These are phyloP conservation scores for Scaptomyza montana DNA, from an alignment of 1,140 invertebrate species.

Conservation along the genomic window DNA sequence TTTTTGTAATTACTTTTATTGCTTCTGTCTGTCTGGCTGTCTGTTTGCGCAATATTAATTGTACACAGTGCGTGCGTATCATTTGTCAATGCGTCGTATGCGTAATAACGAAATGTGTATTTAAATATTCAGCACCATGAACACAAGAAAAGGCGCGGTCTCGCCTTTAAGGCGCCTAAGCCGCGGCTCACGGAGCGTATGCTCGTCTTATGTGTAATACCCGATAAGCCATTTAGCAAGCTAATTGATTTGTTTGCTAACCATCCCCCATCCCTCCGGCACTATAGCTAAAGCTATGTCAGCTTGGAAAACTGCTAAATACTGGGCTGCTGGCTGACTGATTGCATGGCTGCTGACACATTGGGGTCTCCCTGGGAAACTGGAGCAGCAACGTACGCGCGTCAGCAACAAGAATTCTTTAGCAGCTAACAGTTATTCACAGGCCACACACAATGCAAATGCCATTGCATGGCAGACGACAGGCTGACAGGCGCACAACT, in stretches of 20 bases:
- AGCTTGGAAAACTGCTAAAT: not conserved
- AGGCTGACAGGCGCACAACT: slow-evolving; percentile 41
- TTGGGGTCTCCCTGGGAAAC: slow-evolving; percentile 42
- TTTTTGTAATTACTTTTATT: slow-evolving; percentile 36
- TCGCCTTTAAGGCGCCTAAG: slow-evolving; percentile 10
- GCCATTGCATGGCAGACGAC: slow-evolving; percentile 39
- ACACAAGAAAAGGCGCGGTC: not conserved
- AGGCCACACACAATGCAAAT: slow-evolving; percentile 33
- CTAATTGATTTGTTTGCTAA: slow-evolving; percentile 61
- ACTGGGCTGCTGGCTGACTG: slow-evolving; percentile 31
- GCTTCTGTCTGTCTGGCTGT: slow-evolving; percentile 12
- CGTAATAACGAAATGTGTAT: slow-evolving; percentile 29
- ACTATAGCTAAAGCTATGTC: not conserved
- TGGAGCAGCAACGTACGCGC: slow-evolving; percentile 18
- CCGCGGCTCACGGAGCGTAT: slow-evolving; percentile 16
- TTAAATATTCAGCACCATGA: slow-evolving; percentile 11
- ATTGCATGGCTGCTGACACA: slow-evolving; percentile 47
- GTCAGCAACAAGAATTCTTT: slow-evolving; percentile 4
- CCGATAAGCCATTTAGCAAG: slow-evolving; percentile 53
- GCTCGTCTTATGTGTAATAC: slow-evolving; percentile 33
- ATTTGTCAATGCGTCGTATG: slow-evolving; percentile 35
- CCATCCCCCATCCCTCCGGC: not conserved
- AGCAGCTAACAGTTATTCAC: slow-evolving; percentile 1
- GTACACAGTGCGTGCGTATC: slow-evolving; percentile 27
- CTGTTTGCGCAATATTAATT: slow-evolving; percentile 34